phyloP scores from a whole-genome alignment of 1,140 invertebrate genomes.

The Ips typographus region DNA sequence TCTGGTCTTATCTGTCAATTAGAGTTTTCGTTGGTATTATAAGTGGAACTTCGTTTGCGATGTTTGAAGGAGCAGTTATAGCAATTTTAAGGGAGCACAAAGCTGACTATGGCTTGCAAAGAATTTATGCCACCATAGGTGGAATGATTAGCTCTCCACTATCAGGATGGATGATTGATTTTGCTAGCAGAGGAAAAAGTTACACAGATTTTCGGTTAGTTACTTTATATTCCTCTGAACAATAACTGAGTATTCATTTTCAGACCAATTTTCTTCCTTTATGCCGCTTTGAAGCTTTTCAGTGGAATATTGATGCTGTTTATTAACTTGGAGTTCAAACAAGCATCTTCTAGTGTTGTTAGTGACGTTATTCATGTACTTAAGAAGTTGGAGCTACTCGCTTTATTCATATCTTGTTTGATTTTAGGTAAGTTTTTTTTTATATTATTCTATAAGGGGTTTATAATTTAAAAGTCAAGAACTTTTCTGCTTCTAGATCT shows the following conservation, averaged over 20 bases:
- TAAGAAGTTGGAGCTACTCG: conserved; percentile 71
- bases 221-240: background rate
- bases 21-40: conserved; percentile 73
- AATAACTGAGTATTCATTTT: conserved; percentile 45
- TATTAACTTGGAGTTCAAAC: conserved; percentile 76
- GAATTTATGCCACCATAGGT: conserved; percentile 76
- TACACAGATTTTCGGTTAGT: conserved; percentile 72
- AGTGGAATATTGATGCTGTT: conserved; percentile 69
- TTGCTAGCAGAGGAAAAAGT: conserved; percentile 59
- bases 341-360: conserved; percentile 70
- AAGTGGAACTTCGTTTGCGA: conserved; percentile 73
- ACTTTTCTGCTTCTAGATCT: too few species aligned
- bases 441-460: background rate
- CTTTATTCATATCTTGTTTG: conserved; percentile 72
- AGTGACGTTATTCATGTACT: conserved; percentile 70
- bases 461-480: too few species aligned
- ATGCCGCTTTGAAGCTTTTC: conserved; percentile 68
- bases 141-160: conserved; percentile 79
- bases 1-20: conserved; percentile 74
- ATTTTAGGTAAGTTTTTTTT: conserved; percentile 62
- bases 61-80: conserved; percentile 82
- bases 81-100: conserved; percentile 75
- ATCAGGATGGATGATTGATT: conserved; percentile 74
- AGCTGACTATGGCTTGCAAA: conserved; percentile 78
- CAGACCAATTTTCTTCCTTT: conserved; percentile 80